Conservation (phyloP, 1,140 invertebrate genomes). For the Plodia interpunctella region DNA sequence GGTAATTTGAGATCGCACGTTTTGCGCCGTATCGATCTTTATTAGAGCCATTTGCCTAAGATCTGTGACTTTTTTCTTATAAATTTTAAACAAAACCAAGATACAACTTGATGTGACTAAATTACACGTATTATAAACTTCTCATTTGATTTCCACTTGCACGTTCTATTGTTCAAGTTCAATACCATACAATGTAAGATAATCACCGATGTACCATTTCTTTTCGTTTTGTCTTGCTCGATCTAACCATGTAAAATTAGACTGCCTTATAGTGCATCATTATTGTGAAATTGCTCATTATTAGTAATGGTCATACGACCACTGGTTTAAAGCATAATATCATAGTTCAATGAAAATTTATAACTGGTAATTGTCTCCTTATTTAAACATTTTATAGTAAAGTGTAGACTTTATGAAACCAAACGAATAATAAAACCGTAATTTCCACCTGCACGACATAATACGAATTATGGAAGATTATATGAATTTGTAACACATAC, state of each 20-base stretch:
- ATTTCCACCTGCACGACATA: slow-evolving; percentile 37
- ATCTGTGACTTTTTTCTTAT: slow-evolving; percentile 35
- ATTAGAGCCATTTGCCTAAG: slow-evolving; percentile 41
- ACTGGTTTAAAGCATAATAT: slow-evolving; percentile 14
- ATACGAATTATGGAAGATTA: not conserved
- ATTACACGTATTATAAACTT: slow-evolving; percentile 41
- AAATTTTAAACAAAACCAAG: slow-evolving; percentile 33
- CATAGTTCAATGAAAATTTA: slow-evolving; percentile 16
- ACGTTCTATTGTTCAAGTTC: slow-evolving; percentile 25
- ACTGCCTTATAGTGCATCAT: slow-evolving; percentile 10
- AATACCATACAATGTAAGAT: slow-evolving; percentile 8
- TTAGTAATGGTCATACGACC: slow-evolving; percentile 17
- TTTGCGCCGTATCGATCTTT: slow-evolving; percentile 42
- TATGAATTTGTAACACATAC: not conserved
- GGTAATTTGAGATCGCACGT: slow-evolving; percentile 49
- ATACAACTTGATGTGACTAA: slow-evolving; percentile 24
- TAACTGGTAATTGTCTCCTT: slow-evolving; percentile 21
- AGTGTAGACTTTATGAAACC: slow-evolving; percentile 23
- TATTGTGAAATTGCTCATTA: slow-evolving; percentile 16
- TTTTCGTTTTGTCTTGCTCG: slow-evolving; percentile 3
- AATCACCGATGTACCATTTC: slow-evolving; percentile 22
- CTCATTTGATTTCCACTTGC: slow-evolving; percentile 26
- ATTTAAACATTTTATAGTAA: slow-evolving; percentile 26
- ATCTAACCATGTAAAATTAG: slow-evolving; percentile 2
- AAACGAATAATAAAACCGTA: slow-evolving; percentile 27